Percentiles rank a stretch among this genome's conserved stretches.
These are phyloP conservation scores for Polymixis lichenea DNA, from an alignment of 2,888 invertebrate species.

Conservation along the genomic window DNA sequence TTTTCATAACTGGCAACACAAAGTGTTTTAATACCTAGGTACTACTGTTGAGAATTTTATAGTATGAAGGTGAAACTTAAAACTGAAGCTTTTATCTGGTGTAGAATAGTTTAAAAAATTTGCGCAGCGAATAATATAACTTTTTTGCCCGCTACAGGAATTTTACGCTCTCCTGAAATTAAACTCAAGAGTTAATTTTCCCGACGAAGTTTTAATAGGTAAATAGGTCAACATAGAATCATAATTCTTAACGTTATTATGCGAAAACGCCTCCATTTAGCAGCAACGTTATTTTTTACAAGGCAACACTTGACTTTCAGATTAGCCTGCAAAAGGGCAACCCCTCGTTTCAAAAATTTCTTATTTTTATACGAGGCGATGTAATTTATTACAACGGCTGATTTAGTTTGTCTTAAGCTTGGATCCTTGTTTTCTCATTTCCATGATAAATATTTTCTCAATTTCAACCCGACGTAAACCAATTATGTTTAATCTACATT, in stretches of 20 bases:
- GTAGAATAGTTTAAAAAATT: constrained; percentile 9
- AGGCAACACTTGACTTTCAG: constrained; percentile 58
- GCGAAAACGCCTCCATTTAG: constrained; percentile 52
- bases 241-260: constrained; percentile 48
- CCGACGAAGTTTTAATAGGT: constrained; percentile 44
- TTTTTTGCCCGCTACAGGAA: constrained; percentile 25
- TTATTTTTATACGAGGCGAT: constrained; percentile 64
- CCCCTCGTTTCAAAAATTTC: constrained; percentile 39
- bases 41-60: constrained; percentile 11
- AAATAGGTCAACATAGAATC: constrained; percentile 56
- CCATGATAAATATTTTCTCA: constrained; percentile 75
- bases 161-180: constrained; percentile 33
- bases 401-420: constrained; percentile 70
- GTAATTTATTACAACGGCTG: constrained; percentile 68
- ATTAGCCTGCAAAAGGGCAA: constrained; percentile 46
- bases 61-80: neutral
- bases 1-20: constrained; percentile 32
- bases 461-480: constrained; percentile 71
- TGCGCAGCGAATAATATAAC: neutral
- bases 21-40: constrained; percentile 14
- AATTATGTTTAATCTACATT: constrained; percentile 73
- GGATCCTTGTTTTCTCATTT: constrained; percentile 73
- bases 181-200: constrained; percentile 51
- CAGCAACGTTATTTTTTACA: constrained; percentile 51
- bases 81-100: constrained; percentile 33